These are phyloP conservation scores for Torymus auratus DNA, from an alignment of 2,888 invertebrate genomes.

Conservation along the genomic window DNA sequence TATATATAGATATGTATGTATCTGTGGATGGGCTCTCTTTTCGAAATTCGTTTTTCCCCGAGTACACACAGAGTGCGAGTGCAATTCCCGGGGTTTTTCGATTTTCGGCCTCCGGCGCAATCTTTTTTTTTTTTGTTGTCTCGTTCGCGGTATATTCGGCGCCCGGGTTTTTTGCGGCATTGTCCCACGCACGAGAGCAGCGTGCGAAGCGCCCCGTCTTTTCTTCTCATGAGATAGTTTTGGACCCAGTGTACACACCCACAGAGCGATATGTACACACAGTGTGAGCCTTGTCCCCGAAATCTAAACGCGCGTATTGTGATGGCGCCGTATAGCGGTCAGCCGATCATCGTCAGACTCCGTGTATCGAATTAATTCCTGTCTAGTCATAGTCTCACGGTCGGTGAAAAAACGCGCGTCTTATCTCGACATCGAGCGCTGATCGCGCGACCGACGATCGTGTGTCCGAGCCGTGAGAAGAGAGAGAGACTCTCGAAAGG, in stretches of 20 bases:
- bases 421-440: conserved; percentile 8
- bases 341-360: neutral
- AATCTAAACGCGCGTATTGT: too few species aligned
- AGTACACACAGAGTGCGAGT: neutral
- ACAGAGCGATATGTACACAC: too few species aligned
- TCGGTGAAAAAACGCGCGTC: conserved; percentile 2
- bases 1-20: neutral
- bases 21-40: conserved; percentile 23
- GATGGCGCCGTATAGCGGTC: too few species aligned
- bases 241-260: too few species aligned
- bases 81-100: too few species aligned
- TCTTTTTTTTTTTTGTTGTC: neutral
- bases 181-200: too few species aligned
- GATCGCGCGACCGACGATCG: conserved; percentile 5
- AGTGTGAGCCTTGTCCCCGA: too few species aligned
- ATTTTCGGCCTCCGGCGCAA: too few species aligned
- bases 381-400: conserved; percentile 55
- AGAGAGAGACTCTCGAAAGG: too few species aligned
- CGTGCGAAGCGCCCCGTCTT: too few species aligned
- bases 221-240: too few species aligned
- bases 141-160: neutral
- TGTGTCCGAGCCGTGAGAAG: neutral
- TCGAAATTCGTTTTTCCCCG: conserved; percentile 47
- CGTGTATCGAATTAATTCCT: conserved; percentile 33
- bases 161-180: too few species aligned